Base-by-base conservation (phyloP, 1,140 invertebrate genomes). In the Drosophila bocki region DNA sequence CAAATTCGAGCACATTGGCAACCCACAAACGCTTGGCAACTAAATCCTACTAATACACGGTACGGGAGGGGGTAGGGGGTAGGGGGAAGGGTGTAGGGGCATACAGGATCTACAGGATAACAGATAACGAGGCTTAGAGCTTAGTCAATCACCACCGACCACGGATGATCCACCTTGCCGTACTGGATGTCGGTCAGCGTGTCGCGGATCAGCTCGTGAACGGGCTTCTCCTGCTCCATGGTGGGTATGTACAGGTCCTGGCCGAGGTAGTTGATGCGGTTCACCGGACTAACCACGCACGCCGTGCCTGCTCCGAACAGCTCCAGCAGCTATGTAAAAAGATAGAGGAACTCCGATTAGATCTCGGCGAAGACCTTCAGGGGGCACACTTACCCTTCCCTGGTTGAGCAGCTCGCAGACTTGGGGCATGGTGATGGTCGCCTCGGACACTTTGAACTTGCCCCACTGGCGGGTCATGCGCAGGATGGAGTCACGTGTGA, bases 281-380 rank as follows among this genome's bases (percentile, higher is more conserved):
- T 96, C 42, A 99, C 95, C 3, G 98, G 98, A 91, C 97, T 98
- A 1, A 99, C 96, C 50, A 98, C 94, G 80, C 97, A 98, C 1
- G 98, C 98, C 19, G 98, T 99, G 58, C 98, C 98, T 51, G 97
- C 95, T 47, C 98, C 98, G 94, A 99, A 99, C 83, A 99, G 94
- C 94, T 99, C 98, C 71, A 98, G 90, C 51, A 99, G 92, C 98
- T 99, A 93, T 17, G 26, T 19, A 15, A 4, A 41, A 62, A 7
- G 3, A 50, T 1, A 11, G n/a, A 9, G n/a, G 1, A 29, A 2
- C 1, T 5, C 7, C 7, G 6, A 29, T 63, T 51, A 41, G 42
- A 35, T 53, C 11, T 29, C 4, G 1, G 8, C 1, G 22, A 22
- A 22, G 2, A 22, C 22, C 22, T 9, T 13, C 0, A 1, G 29